Conservation (phyloP, 1,140 invertebrate species). For the Zaprionus nigranus region DNA sequence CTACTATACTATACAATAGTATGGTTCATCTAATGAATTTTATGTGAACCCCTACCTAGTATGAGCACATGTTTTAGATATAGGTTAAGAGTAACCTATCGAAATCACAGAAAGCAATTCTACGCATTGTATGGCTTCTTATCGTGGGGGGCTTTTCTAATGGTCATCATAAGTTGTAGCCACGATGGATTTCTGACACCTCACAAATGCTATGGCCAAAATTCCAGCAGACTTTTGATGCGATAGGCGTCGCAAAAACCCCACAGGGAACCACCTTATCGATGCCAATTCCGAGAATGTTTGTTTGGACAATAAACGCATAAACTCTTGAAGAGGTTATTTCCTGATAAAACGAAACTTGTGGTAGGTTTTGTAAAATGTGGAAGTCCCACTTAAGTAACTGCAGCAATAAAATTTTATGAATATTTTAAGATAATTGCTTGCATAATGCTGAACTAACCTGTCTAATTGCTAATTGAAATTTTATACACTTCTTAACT, state of each 20-base stretch:
- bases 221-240: not conserved
- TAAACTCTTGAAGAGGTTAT: not conserved
- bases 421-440: constrained; percentile 6
- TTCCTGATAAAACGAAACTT: not conserved
- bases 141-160: not conserved
- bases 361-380: not conserved
- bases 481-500: constrained; percentile 43
- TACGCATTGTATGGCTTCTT: not conserved
- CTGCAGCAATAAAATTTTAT: not conserved
- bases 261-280: constrained; percentile 6
- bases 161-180: not conserved
- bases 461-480: constrained; percentile 34
- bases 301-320: not conserved
- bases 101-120: not conserved
- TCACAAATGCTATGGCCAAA: not conserved
- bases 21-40: too few species aligned
- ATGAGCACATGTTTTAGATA: too few species aligned
- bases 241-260: not conserved
- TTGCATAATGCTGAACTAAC: not conserved
- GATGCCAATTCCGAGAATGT: not conserved
- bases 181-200: not conserved
- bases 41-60: too few species aligned
- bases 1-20: too few species aligned
- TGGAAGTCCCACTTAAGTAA: not conserved
- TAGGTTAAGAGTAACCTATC: too few species aligned